Percentiles rank a stretch among this genome's conserved stretches.
Evolutionary conservation across 2,113 vertebrate species (phyloP).

Genomic region (Phocoena sinus): DNA sequence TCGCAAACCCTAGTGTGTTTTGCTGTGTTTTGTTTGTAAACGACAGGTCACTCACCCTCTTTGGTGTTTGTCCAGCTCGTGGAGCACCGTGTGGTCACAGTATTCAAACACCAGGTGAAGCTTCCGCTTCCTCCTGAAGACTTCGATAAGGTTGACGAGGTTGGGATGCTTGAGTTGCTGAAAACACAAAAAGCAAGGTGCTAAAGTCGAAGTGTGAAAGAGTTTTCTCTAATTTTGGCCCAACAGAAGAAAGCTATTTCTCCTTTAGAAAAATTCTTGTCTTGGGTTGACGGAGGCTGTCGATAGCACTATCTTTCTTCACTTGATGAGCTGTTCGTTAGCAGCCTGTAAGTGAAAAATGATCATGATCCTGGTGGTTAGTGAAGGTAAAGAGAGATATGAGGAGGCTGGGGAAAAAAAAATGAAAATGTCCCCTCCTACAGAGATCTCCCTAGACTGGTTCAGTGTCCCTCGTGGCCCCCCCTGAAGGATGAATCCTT

Average conservation of each 20-base stretch:
- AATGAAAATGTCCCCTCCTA: not conserved
- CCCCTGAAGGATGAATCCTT: not conserved
- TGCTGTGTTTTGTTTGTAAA: not conserved
- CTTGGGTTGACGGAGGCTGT: not conserved
- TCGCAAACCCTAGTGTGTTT: not conserved
- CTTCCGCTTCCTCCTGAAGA: conserved; percentile 91
- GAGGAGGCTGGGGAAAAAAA: not conserved
- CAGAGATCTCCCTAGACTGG: not conserved
- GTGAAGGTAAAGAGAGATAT: not conserved
- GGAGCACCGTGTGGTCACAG: conserved; percentile 95
- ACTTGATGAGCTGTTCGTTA: not conserved
- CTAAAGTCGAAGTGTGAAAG: not conserved
- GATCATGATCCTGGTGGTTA: not conserved
- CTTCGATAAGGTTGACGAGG: conserved; percentile 94
- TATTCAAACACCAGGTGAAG: conserved; percentile 97
- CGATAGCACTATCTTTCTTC: not conserved
- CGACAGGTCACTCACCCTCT: conserved; percentile 82
- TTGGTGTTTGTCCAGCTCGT: conserved; percentile 91
- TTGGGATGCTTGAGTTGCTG: conserved; percentile 97
- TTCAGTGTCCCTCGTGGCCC: not conserved
- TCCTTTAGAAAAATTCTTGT: not conserved
- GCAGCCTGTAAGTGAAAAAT: not conserved
- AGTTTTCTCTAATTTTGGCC: not conserved
- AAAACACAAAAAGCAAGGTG: not conserved
- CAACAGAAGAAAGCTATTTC: not conserved